Base-by-base conservation (phyloP, 2,113 vertebrate genomes). In the Ictalurus furcatus region DNA sequence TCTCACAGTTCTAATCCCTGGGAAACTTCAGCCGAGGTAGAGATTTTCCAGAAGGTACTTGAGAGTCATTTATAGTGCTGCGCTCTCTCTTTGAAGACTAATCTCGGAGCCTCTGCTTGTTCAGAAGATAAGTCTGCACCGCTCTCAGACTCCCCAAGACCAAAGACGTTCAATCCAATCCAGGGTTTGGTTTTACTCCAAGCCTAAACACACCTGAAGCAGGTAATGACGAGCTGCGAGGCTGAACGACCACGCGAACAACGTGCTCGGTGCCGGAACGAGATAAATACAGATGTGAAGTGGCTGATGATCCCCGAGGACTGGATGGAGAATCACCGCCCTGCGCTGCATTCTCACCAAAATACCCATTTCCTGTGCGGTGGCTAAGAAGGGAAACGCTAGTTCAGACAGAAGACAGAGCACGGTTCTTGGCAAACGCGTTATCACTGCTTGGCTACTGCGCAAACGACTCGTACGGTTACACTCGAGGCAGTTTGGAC, bases 331-430 rank as follows among this genome's bases (percentile, higher is more conserved):
- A 65, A 84, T 65, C 13, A 28, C 4, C 13, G 6, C 56, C 28
- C 86, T 0, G 17, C 25, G 23, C 73, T 56, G 74, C 59, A 81
- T 80, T 34, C 86, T 87, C 74, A 4, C 85, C 78, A 73, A 87
- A 69, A 67, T 82, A 74, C 69, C 69, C 74, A 87, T 82, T 91
- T 91, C 85, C 90, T 89, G 82, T 65, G 40, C 21, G 40, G 85
- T 37, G 21, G 79, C 16, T 83, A 44, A 88, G 21, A 88, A 69
- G 76, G 86, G 76, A 87, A 87, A 81, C 56, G 79, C 37, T 58
- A 54, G 67, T 91, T 87, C 19, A 85, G 59, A 58, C 58, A 87
- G 86, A 58, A 84, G 82, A 52, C 71, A 89, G 82, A 79, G 19
- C 79, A 23, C 28, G 71, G 58, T 79, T 78, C 71, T 63, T 87